Conservation (phyloP, 2,113 vertebrate species). For the Hylia prasina region DNA sequence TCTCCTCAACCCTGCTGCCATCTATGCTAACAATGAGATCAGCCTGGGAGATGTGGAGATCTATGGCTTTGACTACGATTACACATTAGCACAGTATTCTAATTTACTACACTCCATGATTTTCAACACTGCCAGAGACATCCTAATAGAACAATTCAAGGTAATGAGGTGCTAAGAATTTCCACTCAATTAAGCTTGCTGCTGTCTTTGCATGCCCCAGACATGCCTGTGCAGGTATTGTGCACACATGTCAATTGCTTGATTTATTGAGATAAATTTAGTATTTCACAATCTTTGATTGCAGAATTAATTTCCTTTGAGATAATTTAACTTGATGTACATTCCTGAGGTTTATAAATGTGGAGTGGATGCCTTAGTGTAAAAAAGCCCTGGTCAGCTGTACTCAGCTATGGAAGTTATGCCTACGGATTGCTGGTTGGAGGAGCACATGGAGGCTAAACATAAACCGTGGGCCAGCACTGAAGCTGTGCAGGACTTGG, state of each 20-base stretch:
- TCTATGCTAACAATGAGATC: constrained; percentile 83
- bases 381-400: background rate
- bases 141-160: constrained; percentile 81
- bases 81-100: constrained; percentile 79
- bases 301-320: background rate
- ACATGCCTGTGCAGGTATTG: background rate
- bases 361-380: background rate
- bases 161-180: constrained; percentile 39
- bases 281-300: background rate
- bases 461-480: background rate
- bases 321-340: background rate
- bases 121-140: constrained; percentile 77
- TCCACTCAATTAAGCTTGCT: background rate
- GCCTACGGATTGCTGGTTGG: background rate
- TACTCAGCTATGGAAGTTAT: background rate
- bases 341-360: background rate
- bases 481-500: background rate
- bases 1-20: constrained; percentile 76
- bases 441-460: background rate
- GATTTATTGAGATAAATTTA: background rate
- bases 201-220: background rate
- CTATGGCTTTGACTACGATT: constrained; percentile 82
- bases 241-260: background rate
- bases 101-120: constrained; percentile 78
- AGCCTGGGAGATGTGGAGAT: constrained; percentile 78